phyloP scores from a whole-genome alignment of 1,140 invertebrate genomes.

The Drosophila eugracilis region DNA sequence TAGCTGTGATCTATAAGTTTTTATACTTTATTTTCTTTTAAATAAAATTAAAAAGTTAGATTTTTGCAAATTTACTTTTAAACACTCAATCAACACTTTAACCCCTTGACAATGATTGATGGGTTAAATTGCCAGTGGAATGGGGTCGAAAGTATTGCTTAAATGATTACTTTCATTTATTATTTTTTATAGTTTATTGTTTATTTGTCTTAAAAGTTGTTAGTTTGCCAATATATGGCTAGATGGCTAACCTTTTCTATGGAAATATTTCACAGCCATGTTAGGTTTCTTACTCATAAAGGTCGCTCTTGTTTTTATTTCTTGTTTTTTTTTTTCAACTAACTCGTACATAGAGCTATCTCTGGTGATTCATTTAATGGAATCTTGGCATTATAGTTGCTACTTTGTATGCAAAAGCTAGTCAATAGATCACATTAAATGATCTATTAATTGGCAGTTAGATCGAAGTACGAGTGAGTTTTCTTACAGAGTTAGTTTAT shows the following conservation, averaged over 20 bases:
- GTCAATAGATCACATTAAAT: constrained; percentile 25
- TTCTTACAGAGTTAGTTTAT: too few species aligned
- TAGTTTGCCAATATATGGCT: not conserved
- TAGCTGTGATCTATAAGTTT: too few species aligned
- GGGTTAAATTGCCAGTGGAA: not conserved
- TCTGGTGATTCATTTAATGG: constrained; percentile 7
- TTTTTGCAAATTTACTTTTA: not conserved
- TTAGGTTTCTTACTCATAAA: not conserved
- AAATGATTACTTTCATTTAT: not conserved
- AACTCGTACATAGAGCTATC: not conserved
- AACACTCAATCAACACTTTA: not conserved
- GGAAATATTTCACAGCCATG: not conserved
- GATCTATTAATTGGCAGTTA: constrained; percentile 23
- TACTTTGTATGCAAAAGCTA: constrained; percentile 25
- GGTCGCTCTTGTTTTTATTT: not conserved
- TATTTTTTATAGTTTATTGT: not conserved
- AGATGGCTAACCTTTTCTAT: not conserved
- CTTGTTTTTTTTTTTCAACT: not conserved
- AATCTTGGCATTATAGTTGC: constrained; percentile 25
- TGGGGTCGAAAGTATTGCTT: not conserved
- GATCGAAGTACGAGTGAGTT: not conserved
- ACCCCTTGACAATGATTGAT: constrained; percentile 11
- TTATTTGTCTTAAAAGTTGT: not conserved
- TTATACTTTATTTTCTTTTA: too few species aligned
- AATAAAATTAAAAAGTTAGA: too few species aligned